phyloP scores from a whole-genome alignment of 2,888 invertebrate species.

The Micropterix aruncella region DNA sequence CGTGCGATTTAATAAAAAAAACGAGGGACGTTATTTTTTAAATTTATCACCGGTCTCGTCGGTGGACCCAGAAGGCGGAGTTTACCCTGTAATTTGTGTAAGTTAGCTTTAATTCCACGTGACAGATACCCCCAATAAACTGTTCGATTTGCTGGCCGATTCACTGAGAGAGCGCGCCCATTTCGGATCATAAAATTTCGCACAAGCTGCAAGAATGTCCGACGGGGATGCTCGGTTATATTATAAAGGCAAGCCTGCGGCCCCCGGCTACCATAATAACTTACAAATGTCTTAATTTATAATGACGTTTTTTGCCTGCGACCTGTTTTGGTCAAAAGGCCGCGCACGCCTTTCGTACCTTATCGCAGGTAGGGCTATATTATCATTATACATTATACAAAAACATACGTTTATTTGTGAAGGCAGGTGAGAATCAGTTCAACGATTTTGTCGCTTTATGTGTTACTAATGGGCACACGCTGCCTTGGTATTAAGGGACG shows the following conservation, averaged over 20 bases:
- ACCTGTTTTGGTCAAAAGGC: background rate
- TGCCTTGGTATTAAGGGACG: background rate
- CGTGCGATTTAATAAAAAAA: no score
- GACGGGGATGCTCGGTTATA: background rate
- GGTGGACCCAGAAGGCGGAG: no score
- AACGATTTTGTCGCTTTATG: background rate
- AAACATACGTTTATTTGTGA: no score
- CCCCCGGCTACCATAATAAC: no score
- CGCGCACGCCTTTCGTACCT: background rate
- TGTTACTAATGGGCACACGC: background rate
- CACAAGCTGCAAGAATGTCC: background rate
- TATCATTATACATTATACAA: no score
- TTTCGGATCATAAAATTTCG: background rate
- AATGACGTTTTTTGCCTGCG: background rate
- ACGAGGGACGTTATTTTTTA: no score
- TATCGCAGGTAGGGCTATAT: no score
- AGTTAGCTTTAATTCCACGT: background rate
- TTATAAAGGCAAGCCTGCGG: background rate
- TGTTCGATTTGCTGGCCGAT: background rate
- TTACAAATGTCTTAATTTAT: background rate
- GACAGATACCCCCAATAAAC: conserved; percentile 1
- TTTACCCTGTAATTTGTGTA: no score
- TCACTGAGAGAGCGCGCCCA: background rate
- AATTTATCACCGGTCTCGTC: no score
- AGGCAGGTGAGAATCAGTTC: background rate